phyloP scores from a whole-genome alignment of 2,113 vertebrate genomes.

The Eupsittula cactorum region DNA sequence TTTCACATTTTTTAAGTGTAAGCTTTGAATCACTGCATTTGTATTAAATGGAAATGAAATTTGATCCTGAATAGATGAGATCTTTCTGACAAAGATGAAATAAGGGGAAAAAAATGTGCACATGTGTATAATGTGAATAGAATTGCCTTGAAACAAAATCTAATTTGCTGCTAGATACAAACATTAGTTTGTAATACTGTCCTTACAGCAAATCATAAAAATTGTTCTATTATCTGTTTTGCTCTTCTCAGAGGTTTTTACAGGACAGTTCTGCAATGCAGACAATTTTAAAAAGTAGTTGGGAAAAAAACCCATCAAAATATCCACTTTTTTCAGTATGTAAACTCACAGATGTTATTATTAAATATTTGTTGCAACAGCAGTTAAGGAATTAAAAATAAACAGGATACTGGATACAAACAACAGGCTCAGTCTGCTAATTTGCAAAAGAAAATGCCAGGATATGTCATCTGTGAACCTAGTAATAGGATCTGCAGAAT shows the following conservation, averaged over 20 bases:
- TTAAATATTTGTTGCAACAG: background rate
- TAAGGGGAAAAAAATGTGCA: background rate
- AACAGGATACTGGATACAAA: background rate
- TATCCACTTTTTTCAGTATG: background rate
- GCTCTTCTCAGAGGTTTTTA: background rate
- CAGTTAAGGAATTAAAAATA: background rate
- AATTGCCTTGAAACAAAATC: conserved; percentile 10
- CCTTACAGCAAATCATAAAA: background rate
- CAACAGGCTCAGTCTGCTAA: background rate
- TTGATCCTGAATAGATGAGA: background rate
- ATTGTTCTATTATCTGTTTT: background rate
- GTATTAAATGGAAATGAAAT: background rate
- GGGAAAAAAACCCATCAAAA: background rate
- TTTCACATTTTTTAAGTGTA: background rate
- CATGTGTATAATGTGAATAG: background rate
- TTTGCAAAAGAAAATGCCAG: background rate
- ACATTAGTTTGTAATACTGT: background rate
- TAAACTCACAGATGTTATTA: background rate
- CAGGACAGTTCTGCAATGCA: background rate
- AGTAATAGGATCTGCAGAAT: background rate
- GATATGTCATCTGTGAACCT: background rate
- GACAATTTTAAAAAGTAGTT: background rate
- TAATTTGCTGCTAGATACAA: background rate
- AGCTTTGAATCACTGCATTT: background rate
- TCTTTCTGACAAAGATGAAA: background rate